A percentile compares a stretch with the other conserved stretches of the same genome.
phyloP scores from a whole-genome alignment of 2,797 vertebrate species.

The Thunnus albacares region DNA sequence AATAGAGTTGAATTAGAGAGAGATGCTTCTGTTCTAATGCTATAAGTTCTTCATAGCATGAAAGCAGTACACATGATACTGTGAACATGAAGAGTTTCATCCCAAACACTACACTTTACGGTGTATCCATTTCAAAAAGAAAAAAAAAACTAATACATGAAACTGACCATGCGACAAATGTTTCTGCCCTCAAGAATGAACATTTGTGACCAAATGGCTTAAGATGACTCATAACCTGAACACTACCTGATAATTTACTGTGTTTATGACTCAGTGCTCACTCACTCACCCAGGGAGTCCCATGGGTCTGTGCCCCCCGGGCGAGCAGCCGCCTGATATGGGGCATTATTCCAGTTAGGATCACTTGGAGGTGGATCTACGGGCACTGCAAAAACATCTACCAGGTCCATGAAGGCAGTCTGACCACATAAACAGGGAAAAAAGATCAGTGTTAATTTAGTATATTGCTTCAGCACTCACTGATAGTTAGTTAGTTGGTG shows the following conservation, averaged over 20 bases:
- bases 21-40: not conserved
- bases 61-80: not conserved
- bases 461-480: not conserved
- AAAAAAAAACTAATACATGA: not conserved
- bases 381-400: conserved; percentile 91
- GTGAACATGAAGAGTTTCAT: not conserved
- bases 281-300: conserved; percentile 84
- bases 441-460: conserved; percentile 26
- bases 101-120: not conserved
- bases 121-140: not conserved
- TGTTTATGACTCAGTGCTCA: conserved; percentile 9
- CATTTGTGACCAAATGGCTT: not conserved
- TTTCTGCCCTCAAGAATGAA: not conserved
- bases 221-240: not conserved
- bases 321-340: conserved; percentile 62
- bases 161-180: not conserved
- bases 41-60: not conserved
- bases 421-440: conserved; percentile 71
- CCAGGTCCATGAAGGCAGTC: conserved; percentile 94
- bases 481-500: not conserved
- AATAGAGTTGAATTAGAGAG: conserved; percentile 19
- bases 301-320: conserved; percentile 77
- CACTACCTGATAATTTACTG: not conserved
- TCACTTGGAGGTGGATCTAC: conserved; percentile 82
- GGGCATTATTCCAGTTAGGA: conserved; percentile 85